These are phyloP conservation scores for Pseudolaguvia tuberculata DNA, from an alignment of 2,113 vertebrate species.

Conservation along the genomic window DNA sequence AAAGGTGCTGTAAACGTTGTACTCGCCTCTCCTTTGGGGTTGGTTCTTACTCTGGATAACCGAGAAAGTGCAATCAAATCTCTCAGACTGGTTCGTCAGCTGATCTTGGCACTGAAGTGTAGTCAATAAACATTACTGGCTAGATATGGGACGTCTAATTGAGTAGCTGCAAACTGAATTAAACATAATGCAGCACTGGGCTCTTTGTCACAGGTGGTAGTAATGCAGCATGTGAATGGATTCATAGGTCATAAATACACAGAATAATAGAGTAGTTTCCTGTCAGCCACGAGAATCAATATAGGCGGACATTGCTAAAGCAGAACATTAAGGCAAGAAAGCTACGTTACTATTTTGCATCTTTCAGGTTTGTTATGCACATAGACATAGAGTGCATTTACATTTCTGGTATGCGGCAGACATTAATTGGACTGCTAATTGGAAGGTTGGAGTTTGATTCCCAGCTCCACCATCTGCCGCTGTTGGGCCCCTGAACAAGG, in stretches of 20 bases:
- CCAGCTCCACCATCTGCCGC: too few relatives aligned
- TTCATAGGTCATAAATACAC: conserved; percentile 15
- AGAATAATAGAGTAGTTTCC: conserved; percentile 20
- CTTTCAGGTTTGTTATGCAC: not conserved
- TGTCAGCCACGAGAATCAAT: conserved; percentile 28
- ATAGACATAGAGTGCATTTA: not conserved
- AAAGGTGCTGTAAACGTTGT: conserved; percentile 94
- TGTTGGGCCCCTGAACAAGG: too few relatives aligned
- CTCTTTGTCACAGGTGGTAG: not conserved
- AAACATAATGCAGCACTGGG: conserved; percentile 19
- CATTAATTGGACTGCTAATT: too few relatives aligned
- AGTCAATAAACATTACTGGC: not conserved
- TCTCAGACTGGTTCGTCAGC: not conserved
- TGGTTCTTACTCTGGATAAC: conserved; percentile 81
- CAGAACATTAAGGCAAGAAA: conserved; percentile 25
- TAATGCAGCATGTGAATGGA: conserved; percentile 10
- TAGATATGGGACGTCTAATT: not conserved
- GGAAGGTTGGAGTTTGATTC: too few relatives aligned
- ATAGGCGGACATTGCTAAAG: conserved; percentile 15
- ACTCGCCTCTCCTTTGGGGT: conserved; percentile 82
- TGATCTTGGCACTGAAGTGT: not conserved
- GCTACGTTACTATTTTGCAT: not conserved
- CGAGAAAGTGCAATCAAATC: not conserved
- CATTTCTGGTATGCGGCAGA: too few relatives aligned
- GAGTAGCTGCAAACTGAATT: conserved; percentile 18